Conservation (phyloP, 2,797 vertebrate genomes). For the Falco berigora region DNA sequence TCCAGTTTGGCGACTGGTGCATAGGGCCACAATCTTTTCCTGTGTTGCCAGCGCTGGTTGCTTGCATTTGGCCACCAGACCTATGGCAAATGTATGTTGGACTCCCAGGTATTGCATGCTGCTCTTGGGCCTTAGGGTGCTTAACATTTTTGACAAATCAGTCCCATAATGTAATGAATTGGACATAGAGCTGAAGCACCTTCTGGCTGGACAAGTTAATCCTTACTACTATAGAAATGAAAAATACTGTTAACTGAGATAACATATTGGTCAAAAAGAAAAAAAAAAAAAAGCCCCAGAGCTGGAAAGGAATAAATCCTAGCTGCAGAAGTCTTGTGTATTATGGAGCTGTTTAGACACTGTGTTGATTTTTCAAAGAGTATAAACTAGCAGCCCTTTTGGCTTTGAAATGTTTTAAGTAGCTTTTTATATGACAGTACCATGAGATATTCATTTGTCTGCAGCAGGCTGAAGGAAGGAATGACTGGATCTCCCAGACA, state of each 20-base stretch:
- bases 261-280: constrained; percentile 14
- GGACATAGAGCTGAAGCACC: not conserved
- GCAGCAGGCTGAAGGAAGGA: constrained; percentile 34
- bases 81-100: rapidly evolving
- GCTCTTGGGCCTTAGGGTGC: not conserved
- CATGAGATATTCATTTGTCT: constrained; percentile 64
- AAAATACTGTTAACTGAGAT: constrained; percentile 7
- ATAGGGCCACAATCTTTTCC: not conserved
- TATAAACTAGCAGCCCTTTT: constrained; percentile 56
- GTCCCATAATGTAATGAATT: not conserved
- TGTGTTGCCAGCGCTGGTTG: not conserved
- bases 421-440: constrained; percentile 63
- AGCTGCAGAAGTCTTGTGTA: not conserved
- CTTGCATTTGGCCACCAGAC: not conserved
- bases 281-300: not conserved
- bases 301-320: constrained; percentile 35
- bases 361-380: constrained; percentile 59
- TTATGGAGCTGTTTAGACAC: constrained; percentile 46
- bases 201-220: constrained; percentile 33
- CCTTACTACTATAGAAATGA: constrained; percentile 18
- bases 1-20: not conserved
- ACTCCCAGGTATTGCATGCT: not conserved
- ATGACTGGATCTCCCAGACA: constrained; percentile 55
- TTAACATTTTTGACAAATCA: not conserved
- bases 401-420: constrained; percentile 61